A percentile compares a stretch with the other conserved stretches of the same genome.
These are phyloP conservation scores for Mantis religiosa DNA, from an alignment of 2,888 invertebrate species.

Conservation along the genomic window DNA sequence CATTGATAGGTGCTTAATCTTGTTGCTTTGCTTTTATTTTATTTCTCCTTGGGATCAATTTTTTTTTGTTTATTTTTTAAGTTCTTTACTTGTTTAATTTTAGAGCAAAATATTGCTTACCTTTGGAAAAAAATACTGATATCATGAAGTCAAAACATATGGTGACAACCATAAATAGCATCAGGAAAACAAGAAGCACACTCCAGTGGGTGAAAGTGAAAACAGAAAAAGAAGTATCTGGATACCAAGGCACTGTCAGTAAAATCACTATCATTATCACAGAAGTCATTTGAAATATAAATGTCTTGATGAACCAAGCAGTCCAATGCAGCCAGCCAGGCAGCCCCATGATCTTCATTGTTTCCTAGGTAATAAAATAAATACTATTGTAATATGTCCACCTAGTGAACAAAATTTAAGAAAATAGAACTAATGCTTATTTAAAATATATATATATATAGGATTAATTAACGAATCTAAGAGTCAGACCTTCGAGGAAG, in stretches of 20 bases:
- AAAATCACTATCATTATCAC: constrained; percentile 33
- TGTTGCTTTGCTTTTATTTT: too few relatives aligned
- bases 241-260: constrained; percentile 52
- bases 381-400: background rate
- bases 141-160: constrained; percentile 77
- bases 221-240: constrained; percentile 55
- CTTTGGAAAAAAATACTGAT: constrained; percentile 75
- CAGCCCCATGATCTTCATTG: constrained; percentile 90
- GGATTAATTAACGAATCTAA: background rate
- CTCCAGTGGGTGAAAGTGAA: constrained; percentile 64
- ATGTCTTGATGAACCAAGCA: constrained; percentile 79
- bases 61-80: too few relatives aligned
- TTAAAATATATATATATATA: background rate
- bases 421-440: background rate
- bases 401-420: background rate
- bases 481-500: too few relatives aligned
- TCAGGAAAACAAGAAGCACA: constrained; percentile 65
- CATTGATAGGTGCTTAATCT: too few relatives aligned
- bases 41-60: too few relatives aligned
- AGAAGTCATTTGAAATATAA: constrained; percentile 62
- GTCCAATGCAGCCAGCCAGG: constrained; percentile 80
- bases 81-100: too few relatives aligned
- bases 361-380: constrained; percentile 56
- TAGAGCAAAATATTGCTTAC: constrained; percentile 47
- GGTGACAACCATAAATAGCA: constrained; percentile 64